Conservation (phyloP, 2,113 vertebrate genomes). For the Cyphomyrus plagiostoma region DNA sequence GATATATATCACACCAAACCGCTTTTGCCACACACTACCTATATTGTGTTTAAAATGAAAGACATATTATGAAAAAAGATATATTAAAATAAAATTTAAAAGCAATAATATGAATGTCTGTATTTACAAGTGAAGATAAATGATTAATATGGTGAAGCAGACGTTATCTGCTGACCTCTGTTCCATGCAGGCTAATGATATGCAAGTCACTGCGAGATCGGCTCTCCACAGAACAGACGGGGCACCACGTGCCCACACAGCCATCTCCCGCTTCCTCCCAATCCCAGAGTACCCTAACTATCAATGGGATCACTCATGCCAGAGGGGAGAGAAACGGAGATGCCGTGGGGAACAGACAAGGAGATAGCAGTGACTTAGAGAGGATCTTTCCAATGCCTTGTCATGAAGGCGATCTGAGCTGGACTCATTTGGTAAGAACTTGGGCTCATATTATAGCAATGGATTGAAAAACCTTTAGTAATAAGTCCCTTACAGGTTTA, state of each 20-base stretch:
- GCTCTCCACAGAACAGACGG: slow-evolving; percentile 59
- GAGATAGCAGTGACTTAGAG: not conserved
- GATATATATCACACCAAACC: not conserved
- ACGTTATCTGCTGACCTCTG: not conserved
- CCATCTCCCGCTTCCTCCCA: not conserved
- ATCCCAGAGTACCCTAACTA: slow-evolving; percentile 27
- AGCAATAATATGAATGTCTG: not conserved
- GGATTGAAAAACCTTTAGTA: not conserved
- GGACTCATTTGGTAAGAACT: not conserved
- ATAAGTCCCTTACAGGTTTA: not conserved
- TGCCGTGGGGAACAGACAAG: not conserved
- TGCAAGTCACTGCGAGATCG: slow-evolving; percentile 67
- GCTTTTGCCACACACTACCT: not conserved
- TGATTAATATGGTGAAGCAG: not conserved
- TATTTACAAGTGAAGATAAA: not conserved
- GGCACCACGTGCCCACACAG: slow-evolving; percentile 38
- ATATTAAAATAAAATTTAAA: not conserved
- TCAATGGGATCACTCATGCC: slow-evolving; percentile 46
- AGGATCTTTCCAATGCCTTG: not conserved
- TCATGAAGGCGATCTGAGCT: not conserved
- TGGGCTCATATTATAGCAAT: not conserved
- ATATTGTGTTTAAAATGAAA: not conserved
- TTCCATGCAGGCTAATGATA: slow-evolving; percentile 56
- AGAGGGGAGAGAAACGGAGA: not conserved
- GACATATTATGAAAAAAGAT: not conserved